Evolutionary conservation across 2,113 vertebrate genomes (phyloP).

Genomic region (Melospiza georgiana): DNA sequence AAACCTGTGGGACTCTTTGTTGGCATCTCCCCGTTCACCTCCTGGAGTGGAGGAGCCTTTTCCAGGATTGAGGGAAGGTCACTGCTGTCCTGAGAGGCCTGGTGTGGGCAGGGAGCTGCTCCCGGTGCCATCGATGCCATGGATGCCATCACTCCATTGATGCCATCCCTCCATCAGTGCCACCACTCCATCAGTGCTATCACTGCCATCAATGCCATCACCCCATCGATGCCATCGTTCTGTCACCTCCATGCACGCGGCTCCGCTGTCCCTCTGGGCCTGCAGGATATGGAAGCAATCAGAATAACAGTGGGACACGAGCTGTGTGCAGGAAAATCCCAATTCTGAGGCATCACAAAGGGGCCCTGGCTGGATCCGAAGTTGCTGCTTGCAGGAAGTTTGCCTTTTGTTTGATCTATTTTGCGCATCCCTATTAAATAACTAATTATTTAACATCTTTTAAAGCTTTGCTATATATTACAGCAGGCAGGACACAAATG

Average conservation of each 20-base stretch:
- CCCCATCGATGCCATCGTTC: neutral
- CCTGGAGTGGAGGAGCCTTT: fast-evolving
- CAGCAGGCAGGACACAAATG: slow-evolving; percentile 83
- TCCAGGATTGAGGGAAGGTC: neutral
- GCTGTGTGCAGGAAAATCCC: neutral
- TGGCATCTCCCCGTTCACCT: neutral
- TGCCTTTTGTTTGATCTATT: slow-evolving; percentile 74
- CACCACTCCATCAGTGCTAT: fast-evolving
- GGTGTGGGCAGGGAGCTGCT: neutral
- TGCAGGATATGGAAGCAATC: slow-evolving; percentile 63
- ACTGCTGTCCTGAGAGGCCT: neutral
- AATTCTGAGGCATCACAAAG: neutral
- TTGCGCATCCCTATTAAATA: slow-evolving; percentile 80
- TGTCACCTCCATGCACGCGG: neutral
- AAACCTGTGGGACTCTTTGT: neutral
- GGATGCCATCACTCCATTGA: neutral
- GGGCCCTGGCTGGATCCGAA: neutral
- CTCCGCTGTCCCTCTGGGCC: slow-evolving; percentile 13
- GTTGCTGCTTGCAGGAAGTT: slow-evolving; percentile 36
- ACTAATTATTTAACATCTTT: slow-evolving; percentile 87
- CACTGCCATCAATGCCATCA: no score
- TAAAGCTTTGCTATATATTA: slow-evolving; percentile 79
- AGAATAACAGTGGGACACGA: slow-evolving; percentile 43
- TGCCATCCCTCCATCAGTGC: neutral
- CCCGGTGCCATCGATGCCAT: neutral